Evolutionary conservation across 2,797 vertebrate species (phyloP), one percentile per base, ranked within the genome.

Genomic region (Fistularia commersonii): DNA sequence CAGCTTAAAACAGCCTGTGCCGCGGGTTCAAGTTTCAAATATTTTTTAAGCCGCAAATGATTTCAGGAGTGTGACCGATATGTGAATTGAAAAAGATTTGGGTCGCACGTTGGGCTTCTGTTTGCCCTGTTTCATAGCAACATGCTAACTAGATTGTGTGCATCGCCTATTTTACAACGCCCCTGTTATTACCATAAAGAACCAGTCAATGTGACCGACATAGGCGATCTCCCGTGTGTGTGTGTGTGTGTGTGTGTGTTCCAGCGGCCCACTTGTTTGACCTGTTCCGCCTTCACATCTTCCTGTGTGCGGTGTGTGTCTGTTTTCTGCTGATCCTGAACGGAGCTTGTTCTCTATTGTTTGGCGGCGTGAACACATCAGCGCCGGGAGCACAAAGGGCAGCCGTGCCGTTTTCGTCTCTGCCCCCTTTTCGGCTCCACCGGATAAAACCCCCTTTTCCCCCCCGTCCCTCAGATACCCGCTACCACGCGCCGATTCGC

Each of bases 341-440:
- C 48, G 32, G 45, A 8, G 8, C 49, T 41, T 41, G 37, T 64
- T 52, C 59, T 50, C 58, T 31, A 31, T 74, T 69, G 55, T 66
- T 55, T 49, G 8, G 9, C 49, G 48, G 8, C 7, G 52, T 15
- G 45, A 72, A 60, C 57, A 42, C 38, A 8, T 68, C 70, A 66
- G 45, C 2, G 11, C 32, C n/a, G n/a, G n/a, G n/a, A 57, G 58
- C 64, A 66, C 38, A 71, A 57, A 63, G 50, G 52, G 69, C 74
- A 69, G 64, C 57, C 51, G 45, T 78, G 72, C 58, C 61, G 54
- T 57, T 56, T 72, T 54, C 68, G 41, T 51, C 58, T 60, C 45
- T 47, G 47, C 56, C 50, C 45, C 63, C 31, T 11, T 52, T 74
- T 69, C 62, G 51, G 51, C 52, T 72, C 59, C 47, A 41, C 3